Conservation (phyloP, 2,113 vertebrate genomes). For the Pteronura brasiliensis region DNA sequence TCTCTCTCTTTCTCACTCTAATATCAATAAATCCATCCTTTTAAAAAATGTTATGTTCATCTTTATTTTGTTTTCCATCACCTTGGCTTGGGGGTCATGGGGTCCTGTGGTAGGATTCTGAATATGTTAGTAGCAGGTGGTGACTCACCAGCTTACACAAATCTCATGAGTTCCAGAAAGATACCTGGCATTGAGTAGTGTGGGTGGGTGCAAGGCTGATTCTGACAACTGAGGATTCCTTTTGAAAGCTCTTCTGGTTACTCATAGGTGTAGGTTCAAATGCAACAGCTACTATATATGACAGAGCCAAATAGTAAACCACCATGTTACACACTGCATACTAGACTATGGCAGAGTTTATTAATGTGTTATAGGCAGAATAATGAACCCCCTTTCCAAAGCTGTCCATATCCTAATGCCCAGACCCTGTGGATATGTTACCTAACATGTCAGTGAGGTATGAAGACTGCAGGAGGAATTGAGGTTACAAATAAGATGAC, state of each 20-base stretch:
- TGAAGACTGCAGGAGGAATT: neutral
- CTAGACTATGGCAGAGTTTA: neutral
- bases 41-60: too few species aligned
- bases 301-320: neutral
- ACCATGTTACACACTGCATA: too few species aligned
- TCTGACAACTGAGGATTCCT: neutral
- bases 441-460: neutral
- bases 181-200: too few species aligned
- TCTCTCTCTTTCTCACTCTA: too few species aligned
- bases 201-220: neutral
- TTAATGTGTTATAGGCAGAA: neutral
- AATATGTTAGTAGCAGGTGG: neutral
- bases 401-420: neutral
- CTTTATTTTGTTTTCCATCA: neutral
- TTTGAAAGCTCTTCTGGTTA: neutral
- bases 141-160: neutral
- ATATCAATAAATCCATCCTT: too few species aligned
- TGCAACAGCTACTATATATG: too few species aligned
- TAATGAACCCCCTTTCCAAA: neutral
- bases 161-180: neutral
- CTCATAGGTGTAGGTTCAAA: neutral
- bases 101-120: neutral
- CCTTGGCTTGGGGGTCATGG: rapidly evolving
- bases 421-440: neutral
- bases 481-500: neutral